Conservation (phyloP, 2,888 invertebrate genomes). For the Onthophagus sagittarius region DNA sequence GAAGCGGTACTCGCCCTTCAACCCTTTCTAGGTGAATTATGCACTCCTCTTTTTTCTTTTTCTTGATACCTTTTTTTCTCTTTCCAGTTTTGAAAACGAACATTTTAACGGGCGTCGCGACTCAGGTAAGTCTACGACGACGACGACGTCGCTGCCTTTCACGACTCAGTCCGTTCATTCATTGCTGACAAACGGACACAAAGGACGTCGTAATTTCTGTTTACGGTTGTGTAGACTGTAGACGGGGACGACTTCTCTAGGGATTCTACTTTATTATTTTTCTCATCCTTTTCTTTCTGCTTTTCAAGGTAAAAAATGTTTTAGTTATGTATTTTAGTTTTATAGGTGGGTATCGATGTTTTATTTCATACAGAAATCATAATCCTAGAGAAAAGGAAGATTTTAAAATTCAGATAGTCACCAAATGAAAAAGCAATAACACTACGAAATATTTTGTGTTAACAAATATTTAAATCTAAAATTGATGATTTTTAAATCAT, state of each 20-base stretch:
- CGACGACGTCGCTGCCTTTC: neutral
- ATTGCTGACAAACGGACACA: neutral
- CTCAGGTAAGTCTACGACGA: neutral
- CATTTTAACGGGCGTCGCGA: neutral
- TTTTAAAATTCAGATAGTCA: no score
- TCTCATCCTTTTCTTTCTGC: no score
- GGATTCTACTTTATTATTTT: neutral
- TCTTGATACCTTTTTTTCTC: no score
- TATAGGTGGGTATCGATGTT: no score
- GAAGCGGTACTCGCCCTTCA: neutral
- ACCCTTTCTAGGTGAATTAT: neutral
- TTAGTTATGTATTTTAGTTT: no score
- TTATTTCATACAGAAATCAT: no score
- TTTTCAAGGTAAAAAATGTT: no score
- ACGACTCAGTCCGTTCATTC: neutral
- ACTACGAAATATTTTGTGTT: no score
- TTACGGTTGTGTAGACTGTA: neutral
- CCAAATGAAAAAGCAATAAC: no score
- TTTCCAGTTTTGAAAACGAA: neutral
- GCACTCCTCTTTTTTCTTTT: neutral
- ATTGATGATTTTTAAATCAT: no score
- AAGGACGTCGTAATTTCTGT: neutral
- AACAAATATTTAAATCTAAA: no score
- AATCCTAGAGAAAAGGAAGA: no score
- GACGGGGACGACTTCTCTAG: neutral